phyloP scores from a whole-genome alignment of 2,888 invertebrate genomes.

The Patella caerulea region DNA sequence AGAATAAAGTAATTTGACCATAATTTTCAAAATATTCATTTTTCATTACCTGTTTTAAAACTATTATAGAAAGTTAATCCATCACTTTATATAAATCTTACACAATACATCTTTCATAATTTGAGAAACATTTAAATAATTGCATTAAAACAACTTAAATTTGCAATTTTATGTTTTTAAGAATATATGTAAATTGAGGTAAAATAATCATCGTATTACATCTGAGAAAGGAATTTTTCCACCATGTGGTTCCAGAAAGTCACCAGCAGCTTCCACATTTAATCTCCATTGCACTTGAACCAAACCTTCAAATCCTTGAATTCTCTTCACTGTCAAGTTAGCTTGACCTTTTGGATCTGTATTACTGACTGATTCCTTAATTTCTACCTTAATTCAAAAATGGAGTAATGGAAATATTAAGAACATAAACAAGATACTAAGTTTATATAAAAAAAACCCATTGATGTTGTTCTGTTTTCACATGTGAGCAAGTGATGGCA shows the following conservation, averaged over 20 bases:
- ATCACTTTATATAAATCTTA: too few species aligned
- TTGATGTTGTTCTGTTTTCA: background rate
- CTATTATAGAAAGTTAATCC: too few species aligned
- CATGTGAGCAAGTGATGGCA: background rate
- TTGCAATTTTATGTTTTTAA: too few species aligned
- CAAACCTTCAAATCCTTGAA: constrained; percentile 62
- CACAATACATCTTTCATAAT: too few species aligned
- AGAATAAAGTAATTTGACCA: too few species aligned
- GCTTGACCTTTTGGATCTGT: constrained; percentile 60
- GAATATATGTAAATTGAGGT: too few species aligned
- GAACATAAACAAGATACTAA: background rate
- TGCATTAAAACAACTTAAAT: too few species aligned
- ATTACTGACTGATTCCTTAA: constrained; percentile 55
- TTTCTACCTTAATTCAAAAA: constrained; percentile 48
- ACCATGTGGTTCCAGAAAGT: constrained; percentile 62
- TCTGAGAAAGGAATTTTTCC: constrained; percentile 58
- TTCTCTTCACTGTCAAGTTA: constrained; percentile 55
- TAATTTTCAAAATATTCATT: too few species aligned
- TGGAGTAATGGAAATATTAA: background rate
- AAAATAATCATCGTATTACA: constrained; percentile 35
- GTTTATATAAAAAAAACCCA: background rate
- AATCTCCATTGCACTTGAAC: constrained; percentile 68
- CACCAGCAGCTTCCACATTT: constrained; percentile 60
- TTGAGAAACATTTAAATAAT: too few species aligned
- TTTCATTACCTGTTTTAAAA: too few species aligned